phyloP scores from a whole-genome alignment of 2,888 invertebrate species.

The Tyria jacobaeae region DNA sequence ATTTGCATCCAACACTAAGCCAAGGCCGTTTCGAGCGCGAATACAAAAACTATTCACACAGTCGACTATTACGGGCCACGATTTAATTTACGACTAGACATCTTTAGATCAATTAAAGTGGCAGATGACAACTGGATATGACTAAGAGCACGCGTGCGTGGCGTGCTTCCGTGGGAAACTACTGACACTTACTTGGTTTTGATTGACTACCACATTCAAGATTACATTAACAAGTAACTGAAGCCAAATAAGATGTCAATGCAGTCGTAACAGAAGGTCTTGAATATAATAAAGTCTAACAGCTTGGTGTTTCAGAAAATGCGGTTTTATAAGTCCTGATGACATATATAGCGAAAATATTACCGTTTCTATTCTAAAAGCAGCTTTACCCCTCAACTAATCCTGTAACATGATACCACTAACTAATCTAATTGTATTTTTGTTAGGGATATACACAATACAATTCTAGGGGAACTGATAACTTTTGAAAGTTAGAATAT shows the following conservation, averaged over 20 bases:
- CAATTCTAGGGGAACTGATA: constrained; percentile 9
- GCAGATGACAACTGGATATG: constrained; percentile 79
- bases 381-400: constrained; percentile 23
- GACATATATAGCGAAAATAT: too few species aligned
- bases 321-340: too few species aligned
- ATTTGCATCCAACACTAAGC: constrained; percentile 22
- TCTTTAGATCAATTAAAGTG: constrained; percentile 80
- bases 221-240: not conserved
- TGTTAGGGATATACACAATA: constrained; percentile 2
- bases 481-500: constrained; percentile 11
- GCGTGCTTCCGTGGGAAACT: constrained; percentile 76
- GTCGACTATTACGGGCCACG: constrained; percentile 69
- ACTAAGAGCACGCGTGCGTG: constrained; percentile 80
- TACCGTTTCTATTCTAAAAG: not conserved
- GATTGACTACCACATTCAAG: constrained; percentile 43
- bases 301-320: not conserved
- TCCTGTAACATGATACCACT: constrained; percentile 24
- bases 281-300: too few species aligned
- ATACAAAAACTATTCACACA: constrained; percentile 66
- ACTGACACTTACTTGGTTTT: constrained; percentile 54
- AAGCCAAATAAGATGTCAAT: not conserved
- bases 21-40: constrained; percentile 59
- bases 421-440: constrained; percentile 17
- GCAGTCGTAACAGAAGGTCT: not conserved
- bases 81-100: constrained; percentile 83